phyloP scores from a whole-genome alignment of 1,140 invertebrate species.

The Drosophila repletoides region DNA sequence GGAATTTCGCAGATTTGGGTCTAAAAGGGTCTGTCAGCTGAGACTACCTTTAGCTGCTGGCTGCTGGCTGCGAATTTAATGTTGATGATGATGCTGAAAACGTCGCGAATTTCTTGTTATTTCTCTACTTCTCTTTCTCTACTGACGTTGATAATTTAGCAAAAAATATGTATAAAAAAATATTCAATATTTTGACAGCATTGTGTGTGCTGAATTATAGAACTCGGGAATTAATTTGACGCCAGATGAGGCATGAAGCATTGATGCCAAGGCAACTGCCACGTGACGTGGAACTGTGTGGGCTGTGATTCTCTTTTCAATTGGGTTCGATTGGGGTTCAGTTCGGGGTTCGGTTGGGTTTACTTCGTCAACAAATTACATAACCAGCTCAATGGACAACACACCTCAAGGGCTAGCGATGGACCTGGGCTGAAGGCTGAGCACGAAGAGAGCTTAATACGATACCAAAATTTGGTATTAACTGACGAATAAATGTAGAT shows the following conservation, averaged over 20 bases:
- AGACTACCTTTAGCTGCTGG: slow-evolving; percentile 67
- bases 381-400: slow-evolving; percentile 34
- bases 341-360: background rate
- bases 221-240: slow-evolving; percentile 70
- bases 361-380: slow-evolving; percentile 62
- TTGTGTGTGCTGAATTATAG: slow-evolving; percentile 74
- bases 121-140: slow-evolving; percentile 1
- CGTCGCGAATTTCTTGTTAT: slow-evolving; percentile 19
- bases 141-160: slow-evolving; percentile 67
- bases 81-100: slow-evolving; percentile 25
- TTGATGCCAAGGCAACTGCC: slow-evolving; percentile 32
- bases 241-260: slow-evolving; percentile 25
- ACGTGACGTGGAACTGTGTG: slow-evolving; percentile 36
- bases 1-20: background rate
- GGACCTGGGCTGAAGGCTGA: too few species aligned
- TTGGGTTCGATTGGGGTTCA: slow-evolving; percentile 28
- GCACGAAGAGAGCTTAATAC: too few species aligned
- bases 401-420: too few species aligned
- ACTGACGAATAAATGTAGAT: too few species aligned
- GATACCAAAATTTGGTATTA: too few species aligned
- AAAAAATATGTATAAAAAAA: slow-evolving; percentile 34
- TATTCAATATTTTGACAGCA: slow-evolving; percentile 80
- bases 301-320: background rate
- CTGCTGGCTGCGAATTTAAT: slow-evolving; percentile 56
- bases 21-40: slow-evolving; percentile 21